Evolutionary conservation across 2,113 vertebrate species (phyloP).

Genomic region (Helogale parvula): DNA sequence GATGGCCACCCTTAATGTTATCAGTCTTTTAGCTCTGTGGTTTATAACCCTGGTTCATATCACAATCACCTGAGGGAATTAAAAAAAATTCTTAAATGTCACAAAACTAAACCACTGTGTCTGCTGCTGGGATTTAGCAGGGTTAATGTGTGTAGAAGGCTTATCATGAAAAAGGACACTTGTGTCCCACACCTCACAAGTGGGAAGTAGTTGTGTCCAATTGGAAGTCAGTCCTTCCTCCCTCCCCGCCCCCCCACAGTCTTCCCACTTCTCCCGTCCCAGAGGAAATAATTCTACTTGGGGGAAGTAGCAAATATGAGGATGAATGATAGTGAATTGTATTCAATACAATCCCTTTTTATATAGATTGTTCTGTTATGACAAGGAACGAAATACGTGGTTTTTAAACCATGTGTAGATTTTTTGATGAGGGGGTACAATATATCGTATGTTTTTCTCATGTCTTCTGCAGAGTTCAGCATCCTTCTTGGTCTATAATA

Average conservation of each 20-base stretch:
- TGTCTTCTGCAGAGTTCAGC: neutral
- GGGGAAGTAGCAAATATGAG: neutral
- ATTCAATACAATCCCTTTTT: neutral
- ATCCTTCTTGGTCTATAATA: neutral
- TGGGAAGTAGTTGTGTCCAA: neutral
- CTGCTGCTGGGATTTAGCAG: neutral
- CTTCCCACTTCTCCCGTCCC: neutral
- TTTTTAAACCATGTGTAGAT: neutral
- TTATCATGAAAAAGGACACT: neutral
- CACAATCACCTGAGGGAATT: neutral
- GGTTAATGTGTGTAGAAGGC: neutral
- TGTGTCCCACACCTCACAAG: neutral
- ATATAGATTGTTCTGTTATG: neutral
- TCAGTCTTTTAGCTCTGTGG: neutral
- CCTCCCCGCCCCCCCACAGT: accelerated
- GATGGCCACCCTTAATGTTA: neutral
- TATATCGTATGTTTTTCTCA: neutral
- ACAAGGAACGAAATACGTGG: neutral
- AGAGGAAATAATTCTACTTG: neutral
- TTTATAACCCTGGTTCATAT: neutral
- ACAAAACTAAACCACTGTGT: neutral
- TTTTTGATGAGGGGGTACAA: neutral
- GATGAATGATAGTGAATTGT: neutral
- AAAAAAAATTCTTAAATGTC: neutral
- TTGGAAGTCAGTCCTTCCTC: neutral